Base-by-base conservation (phyloP, 2,888 invertebrate genomes). In the Platyscelio sp. region DNA sequence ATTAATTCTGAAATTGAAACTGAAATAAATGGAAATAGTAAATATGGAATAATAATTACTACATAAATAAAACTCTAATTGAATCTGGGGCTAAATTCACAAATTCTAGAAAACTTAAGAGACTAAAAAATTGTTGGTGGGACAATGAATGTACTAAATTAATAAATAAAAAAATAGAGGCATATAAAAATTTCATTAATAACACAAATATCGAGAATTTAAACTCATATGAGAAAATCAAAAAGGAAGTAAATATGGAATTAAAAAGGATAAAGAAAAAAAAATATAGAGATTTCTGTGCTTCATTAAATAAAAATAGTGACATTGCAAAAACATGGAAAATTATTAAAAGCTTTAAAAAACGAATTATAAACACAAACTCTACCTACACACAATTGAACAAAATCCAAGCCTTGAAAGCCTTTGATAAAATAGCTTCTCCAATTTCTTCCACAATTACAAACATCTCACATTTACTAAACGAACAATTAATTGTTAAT, bases 201-300 rank as follows among this genome's bases (percentile, higher is more conserved):
- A 22, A 22, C 33, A 2, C 22, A 9, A 40, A 3, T 22, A 11
- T 38, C 2, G 40, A 2, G 1, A 68, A 54, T 2, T 24, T 54
- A 3, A 9, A 51, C 1, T 1, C 20, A 2, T 68, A 29, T 9
- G 26, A 68, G n/a, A 9, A 29, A 3, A 38, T n/a, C 7, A 68
- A 68, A 29, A 54, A 54, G 40, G 9, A 22, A 4, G 15, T 15
- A 7, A 68, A 68, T 54, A 38, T n/a, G 18, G 24, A 54, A 29
- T n/a, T 68, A 1, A 68, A 68, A 24, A 40, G 9, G 18, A 68
- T 68, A 1, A 68, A 68, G 26, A 68, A 38, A 38, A 22, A 54
- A 1, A 68, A 68, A 38, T 68, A 51, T 24, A 54, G 24, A 26
- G 9, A 51, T 0, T 68, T 68, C 18, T 68, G 54, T 33, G 54